Base-by-base conservation (phyloP, 2,113 vertebrate species). In the Oryzias celebensis region DNA sequence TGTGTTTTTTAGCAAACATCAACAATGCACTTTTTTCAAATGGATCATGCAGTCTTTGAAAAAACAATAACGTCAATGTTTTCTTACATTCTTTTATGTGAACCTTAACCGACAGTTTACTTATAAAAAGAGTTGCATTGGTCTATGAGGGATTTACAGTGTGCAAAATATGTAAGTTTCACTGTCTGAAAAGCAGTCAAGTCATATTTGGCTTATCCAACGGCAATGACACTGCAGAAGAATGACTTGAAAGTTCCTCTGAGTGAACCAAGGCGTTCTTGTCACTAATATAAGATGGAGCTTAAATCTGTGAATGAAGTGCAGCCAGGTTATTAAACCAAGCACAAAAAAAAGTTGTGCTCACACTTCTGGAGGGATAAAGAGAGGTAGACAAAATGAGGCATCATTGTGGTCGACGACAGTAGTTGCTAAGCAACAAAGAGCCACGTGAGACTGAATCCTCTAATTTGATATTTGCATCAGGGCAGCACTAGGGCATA, bases 351-450 rank as follows among this genome's bases (percentile, higher is more conserved):
- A 71, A 71, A 71, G 49, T 74, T 81, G 50, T 71, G 45, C 51
- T 41, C 28, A 28, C 28, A 43, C 60, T 44, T 14, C 42, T 42
- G 17, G 22, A 57, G 57, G 58, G 64, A 74, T 63, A 64, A 62
- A 76, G 55, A 63, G 51, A 46, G 65, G 54, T 8, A 63, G 65
- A 73, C 6, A 62, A 62, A 63, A 64, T 20, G 54, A 75, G 59
- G 63, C 68, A 54, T 60, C 70, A 85, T 84, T 65, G 42, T 73
- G 77, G 84, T 71, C 62, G 71, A 84, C 88, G 87, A 91, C 83
- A 85, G 76, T 13, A 76, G 92, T 92, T 86, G 90, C 92, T 86
- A 88, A 68, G 92, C 86, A 92, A 92, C 90, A 86, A 78, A 81
- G 78, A 64, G 66, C 73, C 78, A 85, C 54, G 71, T 83, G 75